Evolutionary conservation across 1,140 invertebrate species (phyloP), one percentile per base, ranked within the genome.

Genomic region (Arctopsyche grandis): DNA sequence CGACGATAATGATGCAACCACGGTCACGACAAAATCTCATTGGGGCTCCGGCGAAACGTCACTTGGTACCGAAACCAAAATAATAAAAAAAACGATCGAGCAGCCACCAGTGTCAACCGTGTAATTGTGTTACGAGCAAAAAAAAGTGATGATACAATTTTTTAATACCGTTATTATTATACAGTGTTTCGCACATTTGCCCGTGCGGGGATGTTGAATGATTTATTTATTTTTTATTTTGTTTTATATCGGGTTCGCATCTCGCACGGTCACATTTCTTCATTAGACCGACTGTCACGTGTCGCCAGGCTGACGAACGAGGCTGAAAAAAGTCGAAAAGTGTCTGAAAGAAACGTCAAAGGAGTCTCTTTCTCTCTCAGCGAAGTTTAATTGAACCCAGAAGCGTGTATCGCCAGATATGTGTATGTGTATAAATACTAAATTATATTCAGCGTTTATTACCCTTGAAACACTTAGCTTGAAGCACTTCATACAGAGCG

Each of bases 1-100:
- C 71, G 24, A 16, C 16, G 44, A 56, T 58, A 26, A 75, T 75
- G 71, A 75, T 75, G 71, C 71, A 56, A 75, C 71, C 48, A 12
- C 69, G 46, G 71, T 75, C 71, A 75, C 71, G 71, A 75, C 71
- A 75, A 75, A 75, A 58, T 19, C 71, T 48, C 71, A 75, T 75
- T 19, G 71, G 56, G 46, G 22, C 48, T 52, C 69, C 12, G 48
- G 48, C 60, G 10, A 22, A 22, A 66, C 52, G 52, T 56, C 52
- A 56, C 52, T 21, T 10, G 19, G n/a, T n/a, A n/a, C n/a, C n/a
- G n/a, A n/a, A n/a, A n/a, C n/a, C n/a, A n/a, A n/a, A n/a, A n/a
- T n/a, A n/a, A n/a, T 16, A 56, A 52, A 52, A 52, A 52, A 16
- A 52, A 52, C 1, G 3, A 5, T 12, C 1, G 1, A 52, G 10